These are phyloP conservation scores for Mormyrus lacerda DNA, from an alignment of 2,113 vertebrate genomes.

Conservation along the genomic window DNA sequence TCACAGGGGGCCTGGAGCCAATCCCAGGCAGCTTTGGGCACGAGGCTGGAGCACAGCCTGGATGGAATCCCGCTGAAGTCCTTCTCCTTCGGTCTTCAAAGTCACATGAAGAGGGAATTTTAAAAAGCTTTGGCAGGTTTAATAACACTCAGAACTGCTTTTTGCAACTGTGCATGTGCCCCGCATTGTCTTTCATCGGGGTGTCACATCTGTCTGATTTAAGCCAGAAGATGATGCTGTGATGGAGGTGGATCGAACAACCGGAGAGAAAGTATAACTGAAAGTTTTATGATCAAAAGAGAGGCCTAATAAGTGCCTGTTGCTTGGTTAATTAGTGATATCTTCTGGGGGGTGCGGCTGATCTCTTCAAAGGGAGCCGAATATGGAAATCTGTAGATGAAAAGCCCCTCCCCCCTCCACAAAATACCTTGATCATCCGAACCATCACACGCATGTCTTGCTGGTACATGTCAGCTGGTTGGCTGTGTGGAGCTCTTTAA, in stretches of 20 bases:
- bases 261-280: conserved; percentile 9
- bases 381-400: conserved; percentile 13
- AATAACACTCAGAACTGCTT: not conserved
- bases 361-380: conserved; percentile 29
- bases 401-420: not conserved
- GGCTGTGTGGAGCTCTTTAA: not conserved
- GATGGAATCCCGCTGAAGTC: not conserved
- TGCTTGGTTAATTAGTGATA: conserved; percentile 61
- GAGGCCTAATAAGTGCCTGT: conserved; percentile 57
- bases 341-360: conserved; percentile 49
- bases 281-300: conserved; percentile 47
- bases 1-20: not conserved
- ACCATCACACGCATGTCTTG: not conserved
- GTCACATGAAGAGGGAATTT: not conserved
- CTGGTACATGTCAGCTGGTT: not conserved
- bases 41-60: not conserved
- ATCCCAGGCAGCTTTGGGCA: not conserved
- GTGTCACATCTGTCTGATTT: not conserved
- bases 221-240: not conserved
- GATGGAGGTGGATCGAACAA: conserved; percentile 18
- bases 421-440: not conserved
- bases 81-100: not conserved
- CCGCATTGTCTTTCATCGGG: not conserved
- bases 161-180: not conserved
- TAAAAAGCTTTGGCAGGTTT: not conserved